These are phyloP conservation scores for Caenorhabditis sp. DNA, from an alignment of 2,888 invertebrate genomes.

Conservation along the genomic window DNA sequence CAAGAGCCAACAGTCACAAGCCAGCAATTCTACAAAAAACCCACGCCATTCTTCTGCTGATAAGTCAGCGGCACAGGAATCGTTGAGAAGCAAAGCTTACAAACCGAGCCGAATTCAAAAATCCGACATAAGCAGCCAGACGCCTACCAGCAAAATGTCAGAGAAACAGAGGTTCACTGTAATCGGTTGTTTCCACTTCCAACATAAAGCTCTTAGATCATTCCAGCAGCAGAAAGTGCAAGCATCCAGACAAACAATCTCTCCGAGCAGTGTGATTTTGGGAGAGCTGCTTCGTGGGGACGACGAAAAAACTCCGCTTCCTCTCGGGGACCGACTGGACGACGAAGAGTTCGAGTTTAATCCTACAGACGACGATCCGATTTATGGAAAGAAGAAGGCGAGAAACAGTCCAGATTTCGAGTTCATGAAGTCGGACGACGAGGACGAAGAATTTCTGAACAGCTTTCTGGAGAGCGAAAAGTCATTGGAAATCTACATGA, in stretches of 20 bases:
- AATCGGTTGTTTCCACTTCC: too few relatives aligned
- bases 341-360: slow-evolving; percentile 3
- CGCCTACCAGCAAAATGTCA: not conserved
- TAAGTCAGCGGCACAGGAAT: too few relatives aligned
- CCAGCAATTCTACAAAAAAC: too few relatives aligned
- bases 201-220: not conserved
- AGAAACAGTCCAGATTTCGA: not conserved
- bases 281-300: not conserved
- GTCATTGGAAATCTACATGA: not conserved
- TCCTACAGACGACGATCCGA: slow-evolving; percentile 2
- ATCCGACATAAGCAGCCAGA: too few relatives aligned
- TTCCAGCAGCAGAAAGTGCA: not conserved
- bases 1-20: slow-evolving; percentile 14
- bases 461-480: slow-evolving; percentile 4
- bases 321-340: not conserved
- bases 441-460: slow-evolving; percentile 2
- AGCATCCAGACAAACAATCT: not conserved
- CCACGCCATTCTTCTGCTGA: too few relatives aligned
- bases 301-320: not conserved
- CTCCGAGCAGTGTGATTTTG: slow-evolving; percentile 14
- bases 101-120: too few relatives aligned
- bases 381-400: not conserved
- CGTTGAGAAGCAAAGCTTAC: too few relatives aligned
- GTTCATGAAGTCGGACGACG: slow-evolving; percentile 2
- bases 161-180: not conserved